Evolutionary conservation across 2,113 vertebrate species (phyloP).

Genomic region (human (Homo sapiens)): DNA sequence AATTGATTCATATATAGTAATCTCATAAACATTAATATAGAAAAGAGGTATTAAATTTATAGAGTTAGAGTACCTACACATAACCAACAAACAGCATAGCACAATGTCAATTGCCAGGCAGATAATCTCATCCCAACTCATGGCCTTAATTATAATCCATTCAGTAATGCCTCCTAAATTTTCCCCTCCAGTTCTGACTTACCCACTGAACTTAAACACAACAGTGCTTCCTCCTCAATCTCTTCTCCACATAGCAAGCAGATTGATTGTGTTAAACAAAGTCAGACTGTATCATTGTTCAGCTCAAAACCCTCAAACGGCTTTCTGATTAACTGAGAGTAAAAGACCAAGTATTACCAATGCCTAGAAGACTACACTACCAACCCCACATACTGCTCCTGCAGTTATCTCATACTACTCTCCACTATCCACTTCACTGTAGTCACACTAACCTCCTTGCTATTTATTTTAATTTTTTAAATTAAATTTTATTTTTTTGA

Average conservation of each 20-base stretch:
- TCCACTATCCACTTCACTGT: not conserved
- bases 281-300: not conserved
- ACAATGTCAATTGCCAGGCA: not conserved
- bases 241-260: not conserved
- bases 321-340: not conserved
- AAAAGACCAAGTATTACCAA: not conserved
- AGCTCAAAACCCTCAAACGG: not conserved
- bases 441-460: not conserved
- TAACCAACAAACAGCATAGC: not conserved
- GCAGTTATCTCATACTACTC: not conserved
- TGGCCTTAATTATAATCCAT: not conserved
- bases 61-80: not conserved
- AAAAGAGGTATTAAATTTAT: conserved; percentile 5
- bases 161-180: not conserved
- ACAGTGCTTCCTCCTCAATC: not conserved
- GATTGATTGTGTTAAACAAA: not conserved
- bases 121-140: not conserved
- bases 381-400: not conserved
- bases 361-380: not conserved
- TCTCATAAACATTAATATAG: not conserved
- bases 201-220: not conserved
- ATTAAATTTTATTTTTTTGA: not conserved
- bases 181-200: not conserved
- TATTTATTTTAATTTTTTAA: not conserved
- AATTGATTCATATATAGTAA: not conserved